Evolutionary conservation across 2,113 vertebrate species (phyloP).

Genomic region (Microcebus murinus): DNA sequence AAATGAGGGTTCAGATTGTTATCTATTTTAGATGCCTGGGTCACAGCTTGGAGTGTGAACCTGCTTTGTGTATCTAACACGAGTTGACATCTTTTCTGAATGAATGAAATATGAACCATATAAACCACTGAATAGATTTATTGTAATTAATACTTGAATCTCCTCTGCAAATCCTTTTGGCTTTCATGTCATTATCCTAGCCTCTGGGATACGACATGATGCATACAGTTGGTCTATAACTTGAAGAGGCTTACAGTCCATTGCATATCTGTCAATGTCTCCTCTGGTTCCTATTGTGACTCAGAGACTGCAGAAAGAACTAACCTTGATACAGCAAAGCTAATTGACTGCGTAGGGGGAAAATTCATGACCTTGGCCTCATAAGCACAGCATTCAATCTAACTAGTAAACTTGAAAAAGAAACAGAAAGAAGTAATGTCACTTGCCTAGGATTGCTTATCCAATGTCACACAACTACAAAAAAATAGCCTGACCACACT

Average conservation of each 20-base stretch:
- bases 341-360: neutral
- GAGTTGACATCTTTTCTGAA: neutral
- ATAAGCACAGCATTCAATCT: neutral
- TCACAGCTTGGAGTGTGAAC: neutral
- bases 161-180: neutral
- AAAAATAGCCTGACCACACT: neutral
- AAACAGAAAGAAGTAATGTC: neutral
- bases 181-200: neutral
- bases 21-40: neutral
- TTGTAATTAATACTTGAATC: neutral
- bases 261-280: neutral
- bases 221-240: neutral
- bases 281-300: neutral
- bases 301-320: neutral
- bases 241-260: neutral
- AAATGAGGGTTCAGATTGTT: neutral
- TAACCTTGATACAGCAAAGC: neutral
- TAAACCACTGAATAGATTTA: neutral
- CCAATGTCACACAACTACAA: neutral
- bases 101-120: conserved; percentile 21
- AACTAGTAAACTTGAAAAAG: neutral
- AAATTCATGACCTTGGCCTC: neutral
- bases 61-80: neutral
- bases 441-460: neutral
- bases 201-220: neutral